Percentiles rank a stretch among this genome's conserved stretches.
phyloP scores from a whole-genome alignment of 2,113 vertebrate genomes.

The Paralichthys olivaceus region DNA sequence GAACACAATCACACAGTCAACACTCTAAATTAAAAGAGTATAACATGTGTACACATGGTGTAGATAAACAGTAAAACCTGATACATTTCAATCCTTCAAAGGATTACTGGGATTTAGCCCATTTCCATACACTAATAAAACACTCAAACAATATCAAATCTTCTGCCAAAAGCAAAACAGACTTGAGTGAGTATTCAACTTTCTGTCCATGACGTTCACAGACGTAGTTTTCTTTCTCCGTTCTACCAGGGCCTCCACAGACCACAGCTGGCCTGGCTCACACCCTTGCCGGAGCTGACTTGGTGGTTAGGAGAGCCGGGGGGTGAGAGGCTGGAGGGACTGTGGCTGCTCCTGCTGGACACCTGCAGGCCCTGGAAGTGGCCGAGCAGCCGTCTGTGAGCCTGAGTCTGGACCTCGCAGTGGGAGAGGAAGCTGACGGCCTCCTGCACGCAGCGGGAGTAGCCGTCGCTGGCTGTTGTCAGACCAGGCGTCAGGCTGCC shows the following conservation, averaged over 20 bases:
- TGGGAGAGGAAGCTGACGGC: slow-evolving; percentile 77
- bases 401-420: slow-evolving; percentile 68
- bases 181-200: slow-evolving; percentile 64
- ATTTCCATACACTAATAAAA: slow-evolving; percentile 24
- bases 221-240: slow-evolving; percentile 60
- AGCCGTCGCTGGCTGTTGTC: slow-evolving; percentile 64
- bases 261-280: slow-evolving; percentile 28
- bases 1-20: slow-evolving; percentile 24
- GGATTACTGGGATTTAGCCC: slow-evolving; percentile 43
- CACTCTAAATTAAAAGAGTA: slow-evolving; percentile 25
- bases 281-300: slow-evolving; percentile 58
- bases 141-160: slow-evolving; percentile 22
- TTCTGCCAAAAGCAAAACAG: slow-evolving; percentile 47
- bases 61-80: slow-evolving; percentile 45
- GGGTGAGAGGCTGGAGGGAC: slow-evolving; percentile 31
- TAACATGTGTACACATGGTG: slow-evolving; percentile 41
- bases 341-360: slow-evolving; percentile 40
- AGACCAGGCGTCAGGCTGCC: slow-evolving; percentile 6
- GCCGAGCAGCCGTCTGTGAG: slow-evolving; percentile 68
- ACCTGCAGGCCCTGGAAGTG: slow-evolving; percentile 75
- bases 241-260: slow-evolving; percentile 85
- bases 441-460: slow-evolving; percentile 80
- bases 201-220: slow-evolving; percentile 68
- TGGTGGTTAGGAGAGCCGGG: slow-evolving; percentile 67
- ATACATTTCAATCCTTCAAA: slow-evolving; percentile 57